phyloP scores from a whole-genome alignment of 2,113 vertebrate species.

The Parus major region DNA sequence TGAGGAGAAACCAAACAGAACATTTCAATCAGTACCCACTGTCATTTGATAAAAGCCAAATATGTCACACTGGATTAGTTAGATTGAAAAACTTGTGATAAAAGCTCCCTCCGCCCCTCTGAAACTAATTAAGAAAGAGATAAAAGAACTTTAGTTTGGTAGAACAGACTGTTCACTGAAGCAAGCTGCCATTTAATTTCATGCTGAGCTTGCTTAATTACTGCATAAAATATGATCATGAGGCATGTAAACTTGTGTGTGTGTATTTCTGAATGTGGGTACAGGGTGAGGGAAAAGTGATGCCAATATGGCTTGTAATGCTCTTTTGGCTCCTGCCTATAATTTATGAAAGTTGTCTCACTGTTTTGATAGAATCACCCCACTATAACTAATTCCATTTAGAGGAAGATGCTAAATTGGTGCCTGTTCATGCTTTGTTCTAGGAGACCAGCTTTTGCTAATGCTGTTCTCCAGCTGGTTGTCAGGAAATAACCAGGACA shows the following conservation, averaged over 20 bases:
- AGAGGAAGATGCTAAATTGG: not conserved
- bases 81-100: constrained; percentile 72
- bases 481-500: constrained; percentile 10
- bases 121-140: constrained; percentile 79
- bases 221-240: constrained; percentile 64
- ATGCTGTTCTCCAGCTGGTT: not conserved
- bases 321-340: constrained; percentile 49
- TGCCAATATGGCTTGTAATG: constrained; percentile 53
- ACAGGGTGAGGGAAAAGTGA: not conserved
- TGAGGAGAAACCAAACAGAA: constrained; percentile 61
- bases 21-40: constrained; percentile 57
- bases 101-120: constrained; percentile 62
- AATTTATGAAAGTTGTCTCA: constrained; percentile 19
- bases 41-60: constrained; percentile 69
- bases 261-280: constrained; percentile 10
- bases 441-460: not conserved
- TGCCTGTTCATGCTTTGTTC: not conserved
- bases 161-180: constrained; percentile 73
- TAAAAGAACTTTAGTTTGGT: constrained; percentile 73
- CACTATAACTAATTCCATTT: constrained; percentile 2
- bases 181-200: constrained; percentile 76
- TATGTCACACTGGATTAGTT: constrained; percentile 75
- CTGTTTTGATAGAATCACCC: constrained; percentile 28
- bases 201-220: constrained; percentile 82
- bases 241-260: constrained; percentile 61